Evolutionary conservation across 2,888 invertebrate species (phyloP).

Genomic region (Leptinotarsa peninsularis): DNA sequence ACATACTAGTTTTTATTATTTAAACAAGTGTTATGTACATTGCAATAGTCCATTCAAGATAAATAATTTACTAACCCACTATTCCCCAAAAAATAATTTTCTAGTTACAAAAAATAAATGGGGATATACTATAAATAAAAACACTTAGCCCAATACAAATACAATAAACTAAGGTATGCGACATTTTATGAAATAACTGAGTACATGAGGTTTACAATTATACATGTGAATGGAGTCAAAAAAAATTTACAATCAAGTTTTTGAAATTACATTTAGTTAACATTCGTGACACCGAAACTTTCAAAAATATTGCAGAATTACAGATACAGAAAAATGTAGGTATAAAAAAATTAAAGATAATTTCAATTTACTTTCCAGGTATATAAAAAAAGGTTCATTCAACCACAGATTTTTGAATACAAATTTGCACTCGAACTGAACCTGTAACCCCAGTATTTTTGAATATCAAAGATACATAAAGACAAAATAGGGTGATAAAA

Average conservation of each 20-base stretch:
- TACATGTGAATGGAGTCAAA: background rate
- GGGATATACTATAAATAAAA: too few species aligned
- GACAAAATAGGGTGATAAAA: background rate
- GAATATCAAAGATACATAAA: background rate
- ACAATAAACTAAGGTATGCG: background rate
- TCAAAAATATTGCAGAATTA: too few species aligned
- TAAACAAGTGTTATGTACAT: slow-evolving; percentile 2
- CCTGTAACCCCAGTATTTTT: background rate
- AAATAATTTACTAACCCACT: background rate
- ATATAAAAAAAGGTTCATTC: too few species aligned
- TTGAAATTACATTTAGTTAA: background rate
- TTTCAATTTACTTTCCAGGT: too few species aligned
- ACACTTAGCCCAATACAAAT: background rate
- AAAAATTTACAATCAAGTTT: background rate
- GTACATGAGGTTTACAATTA: background rate
- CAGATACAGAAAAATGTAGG: too few species aligned
- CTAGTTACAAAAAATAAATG: background rate
- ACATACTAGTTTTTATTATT: slow-evolving; percentile 1
- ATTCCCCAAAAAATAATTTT: background rate
- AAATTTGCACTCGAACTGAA: background rate
- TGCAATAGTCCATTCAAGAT: slow-evolving; percentile 11
- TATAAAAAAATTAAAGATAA: too few species aligned
- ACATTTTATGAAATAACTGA: background rate
- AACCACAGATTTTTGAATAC: too few species aligned
- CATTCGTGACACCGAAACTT: background rate